phyloP scores from a whole-genome alignment of 2,797 vertebrate species.

The Paramormyrops hopkinsi region DNA sequence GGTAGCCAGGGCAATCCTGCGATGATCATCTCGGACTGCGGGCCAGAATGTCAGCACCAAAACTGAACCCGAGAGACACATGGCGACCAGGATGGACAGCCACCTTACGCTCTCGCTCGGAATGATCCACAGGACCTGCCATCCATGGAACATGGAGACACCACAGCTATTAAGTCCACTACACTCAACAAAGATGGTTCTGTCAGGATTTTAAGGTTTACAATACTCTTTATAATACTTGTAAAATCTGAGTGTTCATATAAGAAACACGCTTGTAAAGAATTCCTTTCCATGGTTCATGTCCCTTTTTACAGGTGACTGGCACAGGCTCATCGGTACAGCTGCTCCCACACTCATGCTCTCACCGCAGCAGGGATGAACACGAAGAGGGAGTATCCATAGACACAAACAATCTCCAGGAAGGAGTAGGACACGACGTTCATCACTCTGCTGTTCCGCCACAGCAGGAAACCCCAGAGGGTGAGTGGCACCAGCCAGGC shows the following conservation, averaged over 20 bases:
- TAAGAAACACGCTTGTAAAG: not conserved
- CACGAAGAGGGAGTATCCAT: constrained; percentile 90
- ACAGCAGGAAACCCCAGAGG: constrained; percentile 90
- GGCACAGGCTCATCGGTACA: not conserved
- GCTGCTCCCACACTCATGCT: constrained; percentile 14
- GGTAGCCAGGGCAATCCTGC: constrained; percentile 67
- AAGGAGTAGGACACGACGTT: constrained; percentile 89
- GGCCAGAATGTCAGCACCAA: constrained; percentile 91
- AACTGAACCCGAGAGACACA: constrained; percentile 85
- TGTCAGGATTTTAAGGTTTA: not conserved
- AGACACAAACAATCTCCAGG: constrained; percentile 91
- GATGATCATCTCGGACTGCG: constrained; percentile 81
- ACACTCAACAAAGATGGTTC: not conserved
- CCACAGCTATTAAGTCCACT: not conserved
- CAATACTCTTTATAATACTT: not conserved
- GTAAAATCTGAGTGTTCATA: not conserved
- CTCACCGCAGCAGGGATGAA: constrained; percentile 92
- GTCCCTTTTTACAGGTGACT: not conserved
- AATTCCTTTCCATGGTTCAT: not conserved
- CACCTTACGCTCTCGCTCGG: constrained; percentile 75
- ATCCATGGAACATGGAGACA: constrained; percentile 15
- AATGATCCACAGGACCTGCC: constrained; percentile 83
- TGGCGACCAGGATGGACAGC: constrained; percentile 73
- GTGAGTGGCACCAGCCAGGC: constrained; percentile 89
- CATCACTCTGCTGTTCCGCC: constrained; percentile 88